Conservation (phyloP, 1,140 invertebrate genomes). For the Drosophila prosaltans region DNA sequence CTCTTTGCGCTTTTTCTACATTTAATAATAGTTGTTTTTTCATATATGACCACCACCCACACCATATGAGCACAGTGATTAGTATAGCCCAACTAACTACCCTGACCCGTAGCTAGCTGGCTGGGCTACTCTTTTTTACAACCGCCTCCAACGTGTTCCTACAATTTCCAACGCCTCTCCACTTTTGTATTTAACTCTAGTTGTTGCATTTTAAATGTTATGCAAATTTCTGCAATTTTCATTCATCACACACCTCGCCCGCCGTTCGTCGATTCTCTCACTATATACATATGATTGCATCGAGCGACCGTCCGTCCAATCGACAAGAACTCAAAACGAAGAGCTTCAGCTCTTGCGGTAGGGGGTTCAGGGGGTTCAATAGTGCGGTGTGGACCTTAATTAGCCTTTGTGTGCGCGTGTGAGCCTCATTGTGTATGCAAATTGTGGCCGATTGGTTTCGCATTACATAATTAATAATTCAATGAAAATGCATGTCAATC, state of each 20-base stretch:
- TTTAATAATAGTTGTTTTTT: constrained; percentile 2
- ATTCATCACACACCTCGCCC: constrained; percentile 28
- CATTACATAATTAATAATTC: constrained; percentile 81
- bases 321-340: constrained; percentile 4
- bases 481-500: constrained; percentile 75
- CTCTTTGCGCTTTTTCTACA: neutral
- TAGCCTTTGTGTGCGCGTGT: constrained; percentile 57
- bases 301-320: constrained; percentile 1
- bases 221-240: constrained; percentile 73
- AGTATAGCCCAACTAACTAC: constrained; percentile 1
- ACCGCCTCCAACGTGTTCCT: neutral
- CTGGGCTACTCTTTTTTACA: too few species aligned
- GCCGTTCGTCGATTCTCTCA: neutral
- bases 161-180: constrained; percentile 6
- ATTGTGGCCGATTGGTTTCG: constrained; percentile 76
- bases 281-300: neutral
- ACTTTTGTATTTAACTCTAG: constrained; percentile 13
- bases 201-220: constrained; percentile 58
- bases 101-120: neutral
- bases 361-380: too few species aligned
- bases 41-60: constrained; percentile 1
- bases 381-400: constrained; percentile 44
- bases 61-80: neutral
- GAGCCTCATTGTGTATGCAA: constrained; percentile 74
- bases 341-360: too few species aligned